Base-by-base conservation (phyloP, 2,113 vertebrate species). In the Crotalus tigris region DNA sequence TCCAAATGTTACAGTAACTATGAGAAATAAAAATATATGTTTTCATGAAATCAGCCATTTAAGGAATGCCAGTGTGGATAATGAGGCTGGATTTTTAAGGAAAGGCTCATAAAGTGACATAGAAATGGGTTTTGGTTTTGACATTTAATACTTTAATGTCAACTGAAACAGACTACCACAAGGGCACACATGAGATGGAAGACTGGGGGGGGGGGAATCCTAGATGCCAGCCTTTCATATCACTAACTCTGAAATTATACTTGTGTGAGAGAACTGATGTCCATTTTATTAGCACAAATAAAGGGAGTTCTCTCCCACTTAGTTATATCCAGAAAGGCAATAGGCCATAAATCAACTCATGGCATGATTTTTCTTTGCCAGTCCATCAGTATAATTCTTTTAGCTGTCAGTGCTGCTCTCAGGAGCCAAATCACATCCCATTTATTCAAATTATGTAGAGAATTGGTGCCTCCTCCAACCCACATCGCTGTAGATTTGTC, bases 371-470 rank as follows among this genome's bases (percentile, higher is more conserved):
- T 97, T 94, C 96, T 97, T 96, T 97, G 96, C 95, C 96, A 96
- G 95, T 95, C 95, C 96, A 97, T 97, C 96, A 96, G 96, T 94
- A 95, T 96, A 97, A 97, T 96, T 97, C 96, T 96, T 97, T 97
- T 97, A 96, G 96, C 96, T 96, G 95, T 96, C 96, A 95, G 94
- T 92, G 64, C 91, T 95, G 93, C 94, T 95, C 96, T 96, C 96
- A 96, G 94, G 96, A 97, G 95, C 94, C 96, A 96, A 96, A 95
- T 97, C 93, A 94, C 93, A 96, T 95, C 95, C 94, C 96, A 97
- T 97, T 97, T 96, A 97, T 97, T 96, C 97, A 97, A 97, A 97
- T 97, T 97, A 96, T 95, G 94, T 94, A 96, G 95, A 0, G 2
- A 97, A 94, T 94, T 96, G 97, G 96, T 96, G 95, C 96, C 96